Conservation (phyloP, 2,113 vertebrate genomes). For the Tricholaema leucomelas region DNA sequence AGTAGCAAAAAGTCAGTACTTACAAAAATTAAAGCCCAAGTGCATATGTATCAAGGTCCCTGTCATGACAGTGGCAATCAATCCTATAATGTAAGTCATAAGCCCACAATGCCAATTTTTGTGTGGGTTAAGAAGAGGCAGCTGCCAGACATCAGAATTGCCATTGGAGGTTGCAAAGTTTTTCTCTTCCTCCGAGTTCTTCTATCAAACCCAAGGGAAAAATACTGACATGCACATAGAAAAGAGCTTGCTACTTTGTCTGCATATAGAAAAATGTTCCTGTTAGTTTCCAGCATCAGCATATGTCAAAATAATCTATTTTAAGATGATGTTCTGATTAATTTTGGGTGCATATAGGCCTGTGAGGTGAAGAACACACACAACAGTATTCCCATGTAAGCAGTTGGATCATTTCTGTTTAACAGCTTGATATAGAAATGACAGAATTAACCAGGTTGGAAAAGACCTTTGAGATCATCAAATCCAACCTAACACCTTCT, state of each 20-base stretch:
- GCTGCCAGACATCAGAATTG: not conserved
- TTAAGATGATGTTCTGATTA: not conserved
- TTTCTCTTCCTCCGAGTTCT: not conserved
- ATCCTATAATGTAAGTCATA: not conserved
- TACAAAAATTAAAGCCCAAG: not conserved
- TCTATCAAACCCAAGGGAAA: not conserved
- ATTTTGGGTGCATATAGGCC: not conserved
- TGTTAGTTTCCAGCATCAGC: not conserved
- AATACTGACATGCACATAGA: not conserved
- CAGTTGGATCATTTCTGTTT: not conserved
- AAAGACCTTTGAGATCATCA: too few relatives aligned
- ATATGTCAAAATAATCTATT: not conserved
- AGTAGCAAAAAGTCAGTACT: not conserved
- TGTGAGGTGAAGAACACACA: not conserved
- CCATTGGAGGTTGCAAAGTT: not conserved
- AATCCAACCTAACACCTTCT: too few relatives aligned
- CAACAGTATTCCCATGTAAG: not conserved
- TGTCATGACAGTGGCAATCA: not conserved
- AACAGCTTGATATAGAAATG: not conserved
- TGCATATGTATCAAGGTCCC: not conserved
- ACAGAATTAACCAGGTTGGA: too few relatives aligned
- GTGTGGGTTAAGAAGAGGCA: not conserved
- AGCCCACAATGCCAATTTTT: fast-evolving
- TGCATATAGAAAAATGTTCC: not conserved
- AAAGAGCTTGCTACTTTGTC: not conserved